These are phyloP conservation scores for Acanthococcus lagerstroemiae DNA, from an alignment of 2,888 invertebrate species.

Conservation along the genomic window DNA sequence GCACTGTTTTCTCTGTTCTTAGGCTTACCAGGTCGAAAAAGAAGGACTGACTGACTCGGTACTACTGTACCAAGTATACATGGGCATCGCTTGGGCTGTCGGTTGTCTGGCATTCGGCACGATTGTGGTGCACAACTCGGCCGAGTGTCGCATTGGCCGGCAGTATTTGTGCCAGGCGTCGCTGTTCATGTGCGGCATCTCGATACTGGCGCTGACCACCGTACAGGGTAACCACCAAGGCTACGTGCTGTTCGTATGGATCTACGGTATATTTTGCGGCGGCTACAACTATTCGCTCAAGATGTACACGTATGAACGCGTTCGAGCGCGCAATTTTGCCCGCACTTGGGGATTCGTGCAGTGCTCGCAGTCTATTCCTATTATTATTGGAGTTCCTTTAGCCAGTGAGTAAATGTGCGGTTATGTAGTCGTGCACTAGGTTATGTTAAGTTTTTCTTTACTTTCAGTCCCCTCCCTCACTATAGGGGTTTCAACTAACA, in stretches of 20 bases:
- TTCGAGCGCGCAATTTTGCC: constrained; percentile 73
- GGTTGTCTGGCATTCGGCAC: constrained; percentile 73
- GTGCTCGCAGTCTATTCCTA: constrained; percentile 75
- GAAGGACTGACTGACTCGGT: constrained; percentile 58
- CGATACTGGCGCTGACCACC: constrained; percentile 65
- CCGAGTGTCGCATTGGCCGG: constrained; percentile 72
- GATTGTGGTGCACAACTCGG: constrained; percentile 69
- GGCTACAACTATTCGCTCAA: constrained; percentile 80
- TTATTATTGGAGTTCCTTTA: constrained; percentile 71
- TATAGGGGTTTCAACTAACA: no score
- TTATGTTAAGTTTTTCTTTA: no score
- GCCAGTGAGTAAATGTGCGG: constrained; percentile 55
- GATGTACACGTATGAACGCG: constrained; percentile 80
- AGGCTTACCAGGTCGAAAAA: constrained; percentile 66
- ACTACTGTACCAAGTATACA: constrained; percentile 58
- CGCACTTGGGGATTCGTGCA: constrained; percentile 83
- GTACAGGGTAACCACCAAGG: constrained; percentile 62
- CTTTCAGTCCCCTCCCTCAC: no score
- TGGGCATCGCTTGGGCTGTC: constrained; percentile 72
- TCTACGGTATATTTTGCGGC: constrained; percentile 76
- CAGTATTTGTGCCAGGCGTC: constrained; percentile 70
- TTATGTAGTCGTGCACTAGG: no score
- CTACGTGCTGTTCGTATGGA: constrained; percentile 70
- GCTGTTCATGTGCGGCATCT: constrained; percentile 64
- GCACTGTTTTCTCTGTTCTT: constrained; percentile 29